Conservation (phyloP, 2,113 vertebrate species). For the Callospermophilus lateralis region DNA sequence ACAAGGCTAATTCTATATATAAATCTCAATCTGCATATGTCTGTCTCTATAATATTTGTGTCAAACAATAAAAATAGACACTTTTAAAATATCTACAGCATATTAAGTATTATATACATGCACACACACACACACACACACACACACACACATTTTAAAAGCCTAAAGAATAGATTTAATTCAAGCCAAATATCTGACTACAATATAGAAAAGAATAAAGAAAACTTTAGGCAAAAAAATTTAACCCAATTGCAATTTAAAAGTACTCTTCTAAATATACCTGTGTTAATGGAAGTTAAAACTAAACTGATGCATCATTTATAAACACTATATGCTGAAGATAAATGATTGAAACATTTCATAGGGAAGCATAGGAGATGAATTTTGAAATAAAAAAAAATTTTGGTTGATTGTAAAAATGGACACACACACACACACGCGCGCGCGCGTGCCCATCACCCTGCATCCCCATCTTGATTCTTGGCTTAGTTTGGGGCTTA, state of each 20-base stretch:
- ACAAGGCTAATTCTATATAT: neutral
- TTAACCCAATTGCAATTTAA: neutral
- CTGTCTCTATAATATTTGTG: neutral
- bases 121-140: neutral
- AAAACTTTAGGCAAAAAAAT: neutral
- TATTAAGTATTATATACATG: neutral
- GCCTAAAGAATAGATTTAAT: neutral
- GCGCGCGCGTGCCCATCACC: neutral
- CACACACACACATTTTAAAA: neutral
- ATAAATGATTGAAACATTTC: neutral
- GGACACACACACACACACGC: no score
- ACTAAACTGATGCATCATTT: neutral
- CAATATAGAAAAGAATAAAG: neutral
- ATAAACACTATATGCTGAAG: neutral
- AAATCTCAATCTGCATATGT: neutral
- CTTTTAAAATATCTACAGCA: neutral
- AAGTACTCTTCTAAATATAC: neutral
- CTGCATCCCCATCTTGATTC: no score
- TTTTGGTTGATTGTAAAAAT: neutral
- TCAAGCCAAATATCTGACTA: neutral
- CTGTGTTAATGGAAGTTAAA: neutral
- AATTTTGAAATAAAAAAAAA: neutral
- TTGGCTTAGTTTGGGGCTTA: neutral
- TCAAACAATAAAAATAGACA: neutral
- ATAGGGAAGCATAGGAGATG: neutral